Evolutionary conservation across 1,140 invertebrate species (phyloP).

Genomic region (Muscidifurax raptorellus): DNA sequence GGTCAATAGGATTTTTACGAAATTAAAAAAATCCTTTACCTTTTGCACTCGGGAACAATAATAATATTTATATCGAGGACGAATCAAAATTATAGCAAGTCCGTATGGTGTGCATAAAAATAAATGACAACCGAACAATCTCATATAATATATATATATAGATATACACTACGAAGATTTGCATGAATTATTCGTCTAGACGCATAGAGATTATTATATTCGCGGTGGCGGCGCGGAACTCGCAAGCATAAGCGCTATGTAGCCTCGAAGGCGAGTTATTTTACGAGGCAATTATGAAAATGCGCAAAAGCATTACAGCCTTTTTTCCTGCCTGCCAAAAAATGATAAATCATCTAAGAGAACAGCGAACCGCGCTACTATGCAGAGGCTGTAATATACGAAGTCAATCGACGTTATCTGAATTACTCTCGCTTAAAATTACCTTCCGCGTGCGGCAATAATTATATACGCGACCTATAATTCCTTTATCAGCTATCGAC

Average conservation of each 20-base stretch:
- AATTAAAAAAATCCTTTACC: neutral
- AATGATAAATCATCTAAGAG: slow-evolving; percentile 26
- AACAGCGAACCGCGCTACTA: neutral
- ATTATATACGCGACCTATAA: slow-evolving; percentile 22
- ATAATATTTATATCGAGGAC: neutral
- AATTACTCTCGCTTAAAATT: slow-evolving; percentile 27
- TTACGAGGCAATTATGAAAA: slow-evolving; percentile 36
- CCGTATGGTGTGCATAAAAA: neutral
- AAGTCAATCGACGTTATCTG: neutral
- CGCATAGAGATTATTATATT: slow-evolving; percentile 23
- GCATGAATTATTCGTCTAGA: slow-evolving; percentile 48
- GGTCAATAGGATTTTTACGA: neutral
- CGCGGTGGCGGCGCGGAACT: neutral
- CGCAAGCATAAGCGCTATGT: neutral
- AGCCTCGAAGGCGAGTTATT: neutral
- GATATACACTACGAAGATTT: neutral
- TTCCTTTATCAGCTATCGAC: neutral
- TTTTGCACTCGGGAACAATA: too few species aligned
- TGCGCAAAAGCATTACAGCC: slow-evolving; percentile 10
- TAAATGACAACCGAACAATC: neutral
- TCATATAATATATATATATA: too few species aligned
- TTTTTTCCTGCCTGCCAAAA: slow-evolving; percentile 19
- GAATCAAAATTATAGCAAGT: neutral
- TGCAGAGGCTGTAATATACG: neutral
- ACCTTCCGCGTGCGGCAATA: slow-evolving; percentile 4